Base-by-base conservation (phyloP, 2,888 invertebrate species). In the Drosophila pullipes region DNA sequence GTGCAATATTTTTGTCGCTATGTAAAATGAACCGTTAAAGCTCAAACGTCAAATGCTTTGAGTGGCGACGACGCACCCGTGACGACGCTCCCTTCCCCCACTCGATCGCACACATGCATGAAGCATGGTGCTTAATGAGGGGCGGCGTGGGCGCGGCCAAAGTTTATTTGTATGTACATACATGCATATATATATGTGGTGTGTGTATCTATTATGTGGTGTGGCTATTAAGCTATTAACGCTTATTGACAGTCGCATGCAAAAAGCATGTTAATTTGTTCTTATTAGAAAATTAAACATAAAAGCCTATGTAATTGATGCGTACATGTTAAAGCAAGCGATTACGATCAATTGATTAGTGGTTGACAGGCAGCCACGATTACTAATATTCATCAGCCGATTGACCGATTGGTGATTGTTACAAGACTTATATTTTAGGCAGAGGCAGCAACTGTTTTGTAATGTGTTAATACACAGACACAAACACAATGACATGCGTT, bases 11-110 rank as follows among this genome's bases (percentile, higher is more conserved):
- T 71, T 44, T 65, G 54, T 58, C 67, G 61, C 76, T 65, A 80
- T 78, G 64, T 60, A 76, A 76, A 79, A 54, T 63, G 63, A 88
- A 74, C 85, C 83, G 89, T 85, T 85, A 83, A 83, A 83, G 83
- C 89, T 68, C 68, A 74, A 74, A 70, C 80, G 69, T 81, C 77
- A 79, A 79, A 81, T 77, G 74, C 63, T 69, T 67, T 62, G 58
- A 67, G 60, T 65, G 66, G 67, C 77, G 63, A 73, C 77, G 70
- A 74, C 70, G 66, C 74, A 74, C 74, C 74, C 74, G 82, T 82
- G 78, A 80, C 78, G 82, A 60, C 52, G 61, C 54, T 50, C 59
- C 69, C 61, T 50, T n/a, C 16, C 64, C 44, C 54, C 41, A 39
- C 41, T 41, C 11, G 25, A 25, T 22, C 22, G 31, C n/a, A 11